A percentile compares a stretch with the other conserved stretches of the same genome.
Conservation (phyloP, 2,113 vertebrate genomes). For the Fregetta grallaria region DNA sequence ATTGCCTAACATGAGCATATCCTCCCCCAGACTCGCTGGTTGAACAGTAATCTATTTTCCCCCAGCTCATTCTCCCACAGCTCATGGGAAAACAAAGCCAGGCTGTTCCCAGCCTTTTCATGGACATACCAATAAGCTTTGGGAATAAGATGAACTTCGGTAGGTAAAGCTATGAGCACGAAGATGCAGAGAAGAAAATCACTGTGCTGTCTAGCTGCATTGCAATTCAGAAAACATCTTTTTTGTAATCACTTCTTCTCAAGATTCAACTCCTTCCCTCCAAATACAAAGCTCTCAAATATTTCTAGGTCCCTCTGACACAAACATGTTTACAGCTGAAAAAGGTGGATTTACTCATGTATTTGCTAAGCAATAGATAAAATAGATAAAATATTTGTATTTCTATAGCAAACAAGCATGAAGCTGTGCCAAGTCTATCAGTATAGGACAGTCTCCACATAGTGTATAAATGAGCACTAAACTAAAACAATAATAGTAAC, state of each 20-base stretch:
- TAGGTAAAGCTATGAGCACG: background rate
- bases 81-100: constrained; percentile 52
- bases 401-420: background rate
- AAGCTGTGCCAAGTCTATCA: background rate
- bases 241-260: background rate
- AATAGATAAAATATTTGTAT: background rate
- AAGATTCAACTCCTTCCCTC: background rate
- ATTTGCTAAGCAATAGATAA: background rate
- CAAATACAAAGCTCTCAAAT: background rate
- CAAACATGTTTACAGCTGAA: background rate
- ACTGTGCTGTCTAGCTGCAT: background rate
- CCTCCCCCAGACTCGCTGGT: constrained; percentile 9
- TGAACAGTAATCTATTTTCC: constrained; percentile 12
- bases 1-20: background rate
- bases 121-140: background rate
- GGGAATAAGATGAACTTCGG: background rate
- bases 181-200: background rate
- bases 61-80: background rate
- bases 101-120: constrained; percentile 32
- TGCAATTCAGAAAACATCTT: background rate
- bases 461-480: background rate
- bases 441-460: background rate
- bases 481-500: background rate
- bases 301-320: background rate
- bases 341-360: background rate